Evolutionary conservation across 2,888 invertebrate genomes (phyloP), one percentile per base, ranked within the genome.

Genomic region (Amiota mariae): DNA sequence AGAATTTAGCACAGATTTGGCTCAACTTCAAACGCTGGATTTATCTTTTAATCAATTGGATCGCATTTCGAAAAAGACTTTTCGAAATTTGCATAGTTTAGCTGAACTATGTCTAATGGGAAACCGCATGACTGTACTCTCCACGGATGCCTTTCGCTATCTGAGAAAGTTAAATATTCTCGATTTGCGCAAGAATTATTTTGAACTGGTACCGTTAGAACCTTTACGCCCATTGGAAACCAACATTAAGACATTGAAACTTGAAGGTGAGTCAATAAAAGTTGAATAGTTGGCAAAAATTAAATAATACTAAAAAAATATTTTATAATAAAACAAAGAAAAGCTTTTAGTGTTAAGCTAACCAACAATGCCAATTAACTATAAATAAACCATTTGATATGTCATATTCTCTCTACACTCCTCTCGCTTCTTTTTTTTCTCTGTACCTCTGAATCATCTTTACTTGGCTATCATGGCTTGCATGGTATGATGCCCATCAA

Each of bases 1-100:
- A 88, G 95, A 95, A 85, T 96, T 96, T 87, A 94, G 95, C 63
- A 89, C 91, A 13, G 95, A 96, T 89, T 91, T 97, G 77, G 93
- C 93, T 79, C 93, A 93, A 76, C 90, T 97, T 79, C 94, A 96
- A 90, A 93, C 94, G 78, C 92, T 96, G 77, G 96, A 97, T 89
- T 90, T 96, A 75, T 96, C 96, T 57, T 94, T 93, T 88, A 97
- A 97, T 90, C 95, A 95, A 88, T 93, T 97, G 85, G 93, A 93
- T 77, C 93, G 93, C 85, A 93, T 96, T 79, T 93, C 92, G 71
- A 95, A 94, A 87, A 93, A 93, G 78, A 94, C 94, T 72, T 96
- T 97, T 86, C 92, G 93, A 76, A 92, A 95, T 87, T 91, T 97
- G n/a, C 92, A 93, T 78, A 94, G 93, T 83, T 91, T 97, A 18